These are phyloP conservation scores for Amphiduros pacificus DNA, from an alignment of 2,888 invertebrate species.

Conservation along the genomic window DNA sequence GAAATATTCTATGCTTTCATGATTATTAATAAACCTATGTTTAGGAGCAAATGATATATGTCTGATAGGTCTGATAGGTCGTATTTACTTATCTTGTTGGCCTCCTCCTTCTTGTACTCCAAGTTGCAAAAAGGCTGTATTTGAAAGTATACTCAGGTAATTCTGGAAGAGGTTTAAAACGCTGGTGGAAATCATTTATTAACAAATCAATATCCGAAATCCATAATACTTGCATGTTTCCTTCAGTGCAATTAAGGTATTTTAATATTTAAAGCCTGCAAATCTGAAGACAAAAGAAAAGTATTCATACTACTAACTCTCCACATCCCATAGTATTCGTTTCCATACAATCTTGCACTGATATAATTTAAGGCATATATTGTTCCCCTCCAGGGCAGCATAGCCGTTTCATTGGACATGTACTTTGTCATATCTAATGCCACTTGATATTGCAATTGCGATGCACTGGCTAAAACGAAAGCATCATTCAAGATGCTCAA, in stretches of 20 bases:
- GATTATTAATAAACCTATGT: too few relatives aligned
- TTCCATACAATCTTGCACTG: constrained; percentile 37
- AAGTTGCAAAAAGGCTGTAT: background rate
- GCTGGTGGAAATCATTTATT: too few relatives aligned
- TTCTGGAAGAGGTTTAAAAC: constrained; percentile 2
- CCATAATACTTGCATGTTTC: too few relatives aligned
- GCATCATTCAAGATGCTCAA: constrained; percentile 81
- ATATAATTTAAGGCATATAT: constrained; percentile 35
- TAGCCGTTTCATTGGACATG: constrained; percentile 68
- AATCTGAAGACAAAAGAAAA: too few relatives aligned
- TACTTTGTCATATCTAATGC: constrained; percentile 75
- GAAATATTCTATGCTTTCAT: too few relatives aligned
- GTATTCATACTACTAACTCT: too few relatives aligned
- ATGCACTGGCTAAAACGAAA: constrained; percentile 77
- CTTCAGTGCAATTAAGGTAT: too few relatives aligned
- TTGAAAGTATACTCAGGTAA: constrained; percentile 1
- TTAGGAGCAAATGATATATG: too few relatives aligned
- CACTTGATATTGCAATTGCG: constrained; percentile 68
- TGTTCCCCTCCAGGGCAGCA: constrained; percentile 73
- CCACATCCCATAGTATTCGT: constrained; percentile 34
- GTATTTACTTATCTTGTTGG: constrained; percentile 45
- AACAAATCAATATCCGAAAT: too few relatives aligned
- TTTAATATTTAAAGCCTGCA: too few relatives aligned
- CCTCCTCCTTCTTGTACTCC: constrained; percentile 37
- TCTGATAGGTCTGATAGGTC: too few relatives aligned